Conservation (phyloP, 2,797 vertebrate species). For the Bucorvus abyssinicus region DNA sequence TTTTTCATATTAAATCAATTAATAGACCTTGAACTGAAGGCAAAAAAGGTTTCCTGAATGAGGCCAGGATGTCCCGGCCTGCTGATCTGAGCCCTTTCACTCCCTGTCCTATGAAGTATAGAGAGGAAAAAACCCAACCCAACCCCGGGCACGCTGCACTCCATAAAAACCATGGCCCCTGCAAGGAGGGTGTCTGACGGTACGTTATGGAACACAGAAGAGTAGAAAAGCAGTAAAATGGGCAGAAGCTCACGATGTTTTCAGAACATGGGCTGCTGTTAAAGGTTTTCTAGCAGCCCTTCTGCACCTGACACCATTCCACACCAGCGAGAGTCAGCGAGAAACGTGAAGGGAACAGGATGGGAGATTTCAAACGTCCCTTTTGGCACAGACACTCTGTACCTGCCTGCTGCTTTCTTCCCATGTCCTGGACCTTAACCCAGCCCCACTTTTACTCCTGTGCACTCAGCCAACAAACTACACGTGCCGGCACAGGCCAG, state of each 20-base stretch:
- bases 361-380: neutral
- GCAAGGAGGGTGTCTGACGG: neutral
- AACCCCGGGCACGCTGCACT: neutral
- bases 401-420: neutral
- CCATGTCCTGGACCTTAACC: neutral
- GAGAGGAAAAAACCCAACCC: neutral
- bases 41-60: neutral
- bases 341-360: neutral
- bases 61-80: neutral
- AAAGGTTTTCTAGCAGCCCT: neutral
- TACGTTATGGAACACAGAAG: neutral
- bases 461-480: neutral
- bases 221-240: neutral
- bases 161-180: neutral
- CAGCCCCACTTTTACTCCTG: neutral
- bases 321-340: neutral
- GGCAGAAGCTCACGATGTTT: neutral
- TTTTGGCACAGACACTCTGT: neutral
- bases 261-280: neutral
- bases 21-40: neutral
- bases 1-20: neutral
- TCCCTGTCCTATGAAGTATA: neutral
- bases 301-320: neutral
- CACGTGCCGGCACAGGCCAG: neutral
- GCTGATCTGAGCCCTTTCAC: neutral